Percentiles rank a stretch among this genome's conserved stretches.
Conservation (phyloP, 2,888 invertebrate species). For the Enoplolaimus lenunculus region DNA sequence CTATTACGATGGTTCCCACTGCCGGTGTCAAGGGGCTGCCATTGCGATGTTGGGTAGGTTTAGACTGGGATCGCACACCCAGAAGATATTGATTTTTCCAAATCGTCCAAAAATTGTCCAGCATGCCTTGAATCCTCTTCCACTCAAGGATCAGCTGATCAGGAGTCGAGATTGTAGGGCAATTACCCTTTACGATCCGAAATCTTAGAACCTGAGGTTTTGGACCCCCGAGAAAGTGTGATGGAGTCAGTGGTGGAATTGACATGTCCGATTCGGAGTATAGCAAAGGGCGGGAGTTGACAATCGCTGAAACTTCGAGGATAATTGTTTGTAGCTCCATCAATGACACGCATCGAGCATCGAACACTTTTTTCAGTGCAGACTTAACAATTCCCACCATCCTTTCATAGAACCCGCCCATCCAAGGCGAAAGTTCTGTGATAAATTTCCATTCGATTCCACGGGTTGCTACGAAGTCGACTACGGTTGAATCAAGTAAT, state of each 20-base stretch:
- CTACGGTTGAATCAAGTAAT: not conserved
- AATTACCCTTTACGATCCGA: not conserved
- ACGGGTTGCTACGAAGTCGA: not conserved
- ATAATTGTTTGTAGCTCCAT: constrained; percentile 6
- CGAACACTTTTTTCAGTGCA: constrained; percentile 10
- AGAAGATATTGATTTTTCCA: not conserved
- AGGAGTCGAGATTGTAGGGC: not conserved
- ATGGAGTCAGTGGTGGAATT: not conserved
- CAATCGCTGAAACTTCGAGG: constrained; percentile 1
- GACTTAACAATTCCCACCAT: constrained; percentile 5
- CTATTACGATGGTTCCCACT: not conserved
- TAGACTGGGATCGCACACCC: not conserved
- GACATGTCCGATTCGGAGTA: not conserved
- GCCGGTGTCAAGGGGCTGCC: not conserved
- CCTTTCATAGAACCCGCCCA: constrained; percentile 16
- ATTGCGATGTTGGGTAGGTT: not conserved
- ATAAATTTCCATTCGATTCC: constrained; percentile 15
- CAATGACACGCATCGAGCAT: not conserved
- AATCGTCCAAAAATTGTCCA: constrained; percentile 4
- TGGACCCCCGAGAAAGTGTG: not conserved
- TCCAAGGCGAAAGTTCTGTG: constrained; percentile 8
- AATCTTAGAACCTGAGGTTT: not conserved
- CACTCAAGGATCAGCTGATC: not conserved
- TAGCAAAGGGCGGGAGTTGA: not conserved
- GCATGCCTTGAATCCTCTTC: not conserved